These are phyloP conservation scores for Nesospiza acunhae DNA, from an alignment of 2,113 vertebrate genomes.

Conservation along the genomic window DNA sequence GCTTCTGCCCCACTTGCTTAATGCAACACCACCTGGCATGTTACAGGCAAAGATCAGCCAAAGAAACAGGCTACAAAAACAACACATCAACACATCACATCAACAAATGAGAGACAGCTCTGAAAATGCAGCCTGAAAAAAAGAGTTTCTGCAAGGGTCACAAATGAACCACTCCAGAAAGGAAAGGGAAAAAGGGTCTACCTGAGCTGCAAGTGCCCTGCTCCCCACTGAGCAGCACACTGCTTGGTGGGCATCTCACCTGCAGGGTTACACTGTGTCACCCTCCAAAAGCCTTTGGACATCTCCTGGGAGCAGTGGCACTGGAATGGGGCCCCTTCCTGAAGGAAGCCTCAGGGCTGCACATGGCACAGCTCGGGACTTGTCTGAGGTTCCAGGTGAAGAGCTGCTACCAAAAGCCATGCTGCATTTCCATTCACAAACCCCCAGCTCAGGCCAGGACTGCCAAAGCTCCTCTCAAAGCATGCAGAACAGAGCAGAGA, in stretches of 20 bases:
- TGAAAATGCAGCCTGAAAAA: background rate
- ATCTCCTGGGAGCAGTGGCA: background rate
- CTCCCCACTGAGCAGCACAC: background rate
- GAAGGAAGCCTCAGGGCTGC: background rate
- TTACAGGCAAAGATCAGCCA: background rate
- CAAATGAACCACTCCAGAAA: background rate
- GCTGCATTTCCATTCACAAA: background rate
- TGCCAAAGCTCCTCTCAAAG: background rate
- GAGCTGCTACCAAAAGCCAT: background rate
- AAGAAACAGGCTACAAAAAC: background rate
- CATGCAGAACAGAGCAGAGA: background rate
- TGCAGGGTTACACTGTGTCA: background rate
- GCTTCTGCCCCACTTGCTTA: slow-evolving; percentile 13
- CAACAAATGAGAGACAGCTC: background rate
- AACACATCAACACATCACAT: background rate
- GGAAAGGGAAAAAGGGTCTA: background rate
- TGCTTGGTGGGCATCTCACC: background rate
- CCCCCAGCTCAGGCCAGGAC: background rate
- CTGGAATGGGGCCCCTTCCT: background rate
- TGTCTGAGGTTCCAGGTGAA: background rate
- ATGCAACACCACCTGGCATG: background rate
- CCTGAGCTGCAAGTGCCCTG: background rate
- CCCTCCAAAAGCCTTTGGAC: background rate
- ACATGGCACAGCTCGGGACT: background rate
- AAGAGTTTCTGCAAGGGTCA: background rate